phyloP scores from a whole-genome alignment of 2,797 vertebrate genomes.

The Morus bassanus region DNA sequence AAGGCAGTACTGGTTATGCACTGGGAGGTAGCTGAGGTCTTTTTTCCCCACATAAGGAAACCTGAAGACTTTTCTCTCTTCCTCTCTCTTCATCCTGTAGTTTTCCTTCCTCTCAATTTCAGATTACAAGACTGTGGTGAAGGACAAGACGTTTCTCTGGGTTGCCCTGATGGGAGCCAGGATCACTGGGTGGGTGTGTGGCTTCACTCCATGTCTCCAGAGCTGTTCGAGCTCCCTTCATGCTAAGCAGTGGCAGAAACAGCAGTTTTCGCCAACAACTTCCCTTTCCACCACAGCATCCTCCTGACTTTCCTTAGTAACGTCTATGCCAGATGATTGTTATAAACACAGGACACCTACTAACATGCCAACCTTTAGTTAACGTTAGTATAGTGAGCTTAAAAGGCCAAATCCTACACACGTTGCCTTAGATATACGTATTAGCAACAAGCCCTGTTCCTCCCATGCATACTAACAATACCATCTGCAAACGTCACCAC shows the following conservation, averaged over 20 bases:
- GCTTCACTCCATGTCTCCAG: not conserved
- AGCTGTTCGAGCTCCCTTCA: not conserved
- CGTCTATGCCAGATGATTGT: not conserved
- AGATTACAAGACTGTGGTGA: not conserved
- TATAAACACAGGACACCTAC: not conserved
- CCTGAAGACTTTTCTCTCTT: not conserved
- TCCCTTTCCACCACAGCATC: not conserved
- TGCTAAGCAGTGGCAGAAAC: not conserved
- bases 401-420: not conserved
- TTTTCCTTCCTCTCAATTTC: not conserved
- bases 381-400: not conserved
- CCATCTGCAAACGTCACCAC: not conserved
- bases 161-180: not conserved
- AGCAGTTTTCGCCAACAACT: not conserved
- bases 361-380: not conserved
- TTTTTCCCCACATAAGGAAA: not conserved
- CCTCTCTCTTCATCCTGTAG: not conserved
- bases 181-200: not conserved
- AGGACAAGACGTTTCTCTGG: not conserved
- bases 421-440: not conserved
- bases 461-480: not conserved
- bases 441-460: not conserved
- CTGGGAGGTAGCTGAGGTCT: not conserved
- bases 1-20: not conserved
- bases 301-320: not conserved